Conservation (phyloP, 2,797 vertebrate species). For the Mareca strepera region DNA sequence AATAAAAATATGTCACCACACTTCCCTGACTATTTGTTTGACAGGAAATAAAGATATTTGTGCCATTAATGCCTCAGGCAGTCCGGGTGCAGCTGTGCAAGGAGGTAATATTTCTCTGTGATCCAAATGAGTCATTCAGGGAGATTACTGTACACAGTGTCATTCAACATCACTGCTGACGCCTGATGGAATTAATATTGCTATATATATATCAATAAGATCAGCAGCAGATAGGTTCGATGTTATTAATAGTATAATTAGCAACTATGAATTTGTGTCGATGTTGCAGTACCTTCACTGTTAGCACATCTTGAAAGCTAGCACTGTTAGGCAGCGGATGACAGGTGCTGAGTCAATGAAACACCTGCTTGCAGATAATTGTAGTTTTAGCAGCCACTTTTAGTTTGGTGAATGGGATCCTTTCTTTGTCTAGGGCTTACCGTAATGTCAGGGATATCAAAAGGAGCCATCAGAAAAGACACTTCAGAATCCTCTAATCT, state of each 20-base stretch:
- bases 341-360: slow-evolving; percentile 37
- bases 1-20: neutral
- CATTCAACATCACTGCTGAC: slow-evolving; percentile 39
- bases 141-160: slow-evolving; percentile 7
- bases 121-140: slow-evolving; percentile 39
- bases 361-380: slow-evolving; percentile 18
- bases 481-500: neutral
- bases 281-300: neutral
- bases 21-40: slow-evolving; percentile 6
- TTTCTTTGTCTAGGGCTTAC: neutral
- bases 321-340: neutral
- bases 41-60: neutral
- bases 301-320: neutral
- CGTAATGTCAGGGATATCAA: neutral
- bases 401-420: neutral
- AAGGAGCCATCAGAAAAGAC: neutral
- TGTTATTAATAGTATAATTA: slow-evolving; percentile 60
- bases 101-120: neutral
- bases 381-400: neutral
- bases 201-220: slow-evolving; percentile 59
- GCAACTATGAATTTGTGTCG: neutral
- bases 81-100: slow-evolving; percentile 3
- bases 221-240: slow-evolving; percentile 37
- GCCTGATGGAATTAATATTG: slow-evolving; percentile 30
- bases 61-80: slow-evolving; percentile 16